phyloP scores from a whole-genome alignment of 2,888 invertebrate genomes.

The Rosalia funebris region DNA sequence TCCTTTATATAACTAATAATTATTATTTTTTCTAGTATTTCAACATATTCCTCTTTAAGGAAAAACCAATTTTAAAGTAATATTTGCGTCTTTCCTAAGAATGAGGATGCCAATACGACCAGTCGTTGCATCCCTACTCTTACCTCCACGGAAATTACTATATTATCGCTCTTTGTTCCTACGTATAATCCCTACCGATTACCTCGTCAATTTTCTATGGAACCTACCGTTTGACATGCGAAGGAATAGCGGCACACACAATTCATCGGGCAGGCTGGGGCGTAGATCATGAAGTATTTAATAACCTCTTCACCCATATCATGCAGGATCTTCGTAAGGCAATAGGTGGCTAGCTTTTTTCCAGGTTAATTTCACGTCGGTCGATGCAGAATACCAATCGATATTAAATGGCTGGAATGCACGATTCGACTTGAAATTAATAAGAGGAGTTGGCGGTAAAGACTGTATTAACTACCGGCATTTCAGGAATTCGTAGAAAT shows the following conservation, averaged over 20 bases:
- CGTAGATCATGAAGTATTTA: conserved; percentile 1
- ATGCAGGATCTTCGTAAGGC: conserved; percentile 16
- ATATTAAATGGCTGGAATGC: conserved; percentile 51
- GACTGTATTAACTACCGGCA: conserved; percentile 57
- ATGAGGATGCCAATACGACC: no score
- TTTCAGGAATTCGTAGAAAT: conserved; percentile 55
- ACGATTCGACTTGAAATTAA: conserved; percentile 52
- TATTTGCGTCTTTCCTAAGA: no score
- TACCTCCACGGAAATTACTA: not conserved
- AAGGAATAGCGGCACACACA: conserved; percentile 8
- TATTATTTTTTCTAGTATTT: no score
- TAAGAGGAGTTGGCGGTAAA: conserved; percentile 53
- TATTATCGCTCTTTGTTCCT: not conserved
- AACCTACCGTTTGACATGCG: conserved; percentile 20
- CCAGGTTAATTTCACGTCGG: conserved; percentile 38
- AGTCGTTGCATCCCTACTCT: no score
- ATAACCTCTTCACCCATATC: conserved; percentile 23
- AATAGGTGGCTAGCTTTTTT: conserved; percentile 5
- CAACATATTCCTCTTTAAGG: no score
- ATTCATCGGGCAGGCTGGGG: conserved; percentile 5
- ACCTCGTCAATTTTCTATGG: conserved; percentile 13
- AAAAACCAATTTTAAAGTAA: no score
- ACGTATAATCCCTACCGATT: conserved; percentile 11
- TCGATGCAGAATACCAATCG: conserved; percentile 46
- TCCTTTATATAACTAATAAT: no score